Evolutionary conservation across 2,888 invertebrate genomes (phyloP), one percentile per base, ranked within the genome.

Genomic region (Abrostola tripartita): DNA sequence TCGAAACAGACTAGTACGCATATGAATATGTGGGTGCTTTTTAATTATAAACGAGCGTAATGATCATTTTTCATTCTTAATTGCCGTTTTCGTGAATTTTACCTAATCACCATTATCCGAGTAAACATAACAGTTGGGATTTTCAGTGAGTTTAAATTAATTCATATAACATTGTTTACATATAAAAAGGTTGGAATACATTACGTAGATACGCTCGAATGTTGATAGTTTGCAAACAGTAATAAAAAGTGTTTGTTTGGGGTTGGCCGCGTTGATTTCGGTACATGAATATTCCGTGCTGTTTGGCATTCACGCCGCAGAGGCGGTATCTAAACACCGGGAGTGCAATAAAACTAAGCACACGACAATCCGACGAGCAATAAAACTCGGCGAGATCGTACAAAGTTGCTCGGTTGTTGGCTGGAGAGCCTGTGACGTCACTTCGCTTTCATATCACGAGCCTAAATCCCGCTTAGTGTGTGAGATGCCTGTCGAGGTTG

Each of bases 41-140:
- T 94, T 94, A 94, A 94, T 94, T 93, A 94, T 89, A 87, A 86
- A 85, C 85, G 87, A 74, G 75, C 78, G 88, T 89, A 91, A 91
- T 92, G 86, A 92, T 93, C 93, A 94, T 94, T 94, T 93, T 94
- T 94, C 94, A 94, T 91, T 86, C 90, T 85, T 92, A 93, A 94
- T 93, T 91, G 92, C 89, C 88, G 87, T 90, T 91, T 89, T 85
- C 87, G 86, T 88, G 81, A 87, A 86, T 91, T 92, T 88, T 87
- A 87, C 85, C 90, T 92, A 92, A 93, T 93, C 91, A 93, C 85
- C 87, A 85, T 92, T 91, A 90, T 87, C 85, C 84, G 77, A 80
- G 79, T 83, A 85, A 85, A 88, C 85, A 85, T 84, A 49, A 42
- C 56, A 51, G 78, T 79, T 65, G 50, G 76, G 79, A 79, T 80